A percentile compares a stretch with the other conserved stretches of the same genome.
Conservation (phyloP, 2,113 vertebrate genomes). For the Pluvialis apricaria region DNA sequence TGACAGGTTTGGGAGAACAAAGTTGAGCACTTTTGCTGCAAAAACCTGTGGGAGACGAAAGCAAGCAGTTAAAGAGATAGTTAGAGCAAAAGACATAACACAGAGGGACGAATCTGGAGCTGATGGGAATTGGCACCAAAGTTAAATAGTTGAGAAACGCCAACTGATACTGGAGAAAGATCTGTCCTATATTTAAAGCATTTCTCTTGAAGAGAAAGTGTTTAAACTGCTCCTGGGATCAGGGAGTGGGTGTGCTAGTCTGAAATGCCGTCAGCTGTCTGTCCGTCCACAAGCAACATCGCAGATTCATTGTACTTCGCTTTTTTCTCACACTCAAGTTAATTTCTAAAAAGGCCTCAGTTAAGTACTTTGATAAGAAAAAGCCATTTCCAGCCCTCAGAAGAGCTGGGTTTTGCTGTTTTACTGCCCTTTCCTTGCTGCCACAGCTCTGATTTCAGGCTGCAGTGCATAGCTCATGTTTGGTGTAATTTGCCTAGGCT, state of each 20-base stretch:
- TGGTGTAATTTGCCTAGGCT: background rate
- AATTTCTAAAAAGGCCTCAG: background rate
- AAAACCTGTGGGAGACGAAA: conserved; percentile 81
- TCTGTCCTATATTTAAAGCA: background rate
- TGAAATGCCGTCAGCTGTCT: background rate
- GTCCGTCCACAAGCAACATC: background rate
- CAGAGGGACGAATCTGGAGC: background rate
- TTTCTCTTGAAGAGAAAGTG: background rate
- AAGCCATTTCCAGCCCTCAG: background rate
- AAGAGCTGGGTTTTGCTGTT: background rate
- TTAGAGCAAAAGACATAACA: background rate
- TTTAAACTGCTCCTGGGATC: background rate
- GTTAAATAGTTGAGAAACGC: background rate
- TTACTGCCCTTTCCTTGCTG: background rate
- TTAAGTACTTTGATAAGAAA: background rate
- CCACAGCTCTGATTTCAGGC: background rate
- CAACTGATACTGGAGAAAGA: background rate
- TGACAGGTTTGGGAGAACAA: conserved; percentile 84
- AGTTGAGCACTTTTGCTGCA: conserved; percentile 86
- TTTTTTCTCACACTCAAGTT: background rate
- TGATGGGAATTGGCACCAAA: background rate
- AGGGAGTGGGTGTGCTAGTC: background rate
- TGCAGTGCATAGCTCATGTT: background rate
- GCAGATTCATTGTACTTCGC: background rate
- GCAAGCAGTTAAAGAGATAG: background rate